phyloP scores from a whole-genome alignment of 2,888 invertebrate genomes.

The Cordilura impudica region DNA sequence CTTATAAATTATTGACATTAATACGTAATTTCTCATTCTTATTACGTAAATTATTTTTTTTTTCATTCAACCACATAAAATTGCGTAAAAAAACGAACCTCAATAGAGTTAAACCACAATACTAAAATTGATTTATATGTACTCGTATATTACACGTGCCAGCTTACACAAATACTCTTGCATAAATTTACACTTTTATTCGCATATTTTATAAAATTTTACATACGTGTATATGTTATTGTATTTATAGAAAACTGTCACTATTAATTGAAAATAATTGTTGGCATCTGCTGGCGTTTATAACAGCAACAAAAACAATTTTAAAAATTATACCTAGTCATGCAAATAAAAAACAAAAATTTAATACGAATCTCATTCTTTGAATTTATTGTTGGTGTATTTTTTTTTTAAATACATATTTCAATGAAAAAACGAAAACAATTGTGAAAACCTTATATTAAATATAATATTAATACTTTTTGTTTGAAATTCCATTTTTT shows the following conservation, averaged over 20 bases:
- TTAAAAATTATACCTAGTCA: background rate
- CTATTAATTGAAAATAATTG: slow-evolving; percentile 60
- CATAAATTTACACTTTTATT: background rate
- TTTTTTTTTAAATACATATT: background rate
- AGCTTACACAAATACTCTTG: background rate
- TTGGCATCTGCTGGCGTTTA: slow-evolving; percentile 33
- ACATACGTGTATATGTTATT: too few relatives aligned
- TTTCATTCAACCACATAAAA: slow-evolving; percentile 21
- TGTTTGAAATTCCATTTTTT: background rate
- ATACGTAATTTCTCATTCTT: background rate
- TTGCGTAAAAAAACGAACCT: slow-evolving; percentile 11
- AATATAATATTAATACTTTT: background rate
- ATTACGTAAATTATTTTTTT: background rate
- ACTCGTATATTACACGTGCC: background rate
- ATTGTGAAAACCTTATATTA: background rate
- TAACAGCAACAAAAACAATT: background rate
- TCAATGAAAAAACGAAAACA: slow-evolving; percentile 18
- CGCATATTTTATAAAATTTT: background rate
- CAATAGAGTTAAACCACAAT: slow-evolving; percentile 32
- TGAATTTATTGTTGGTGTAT: background rate
- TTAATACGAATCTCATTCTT: background rate
- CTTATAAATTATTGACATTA: slow-evolving; percentile 30
- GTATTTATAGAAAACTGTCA: slow-evolving; percentile 44
- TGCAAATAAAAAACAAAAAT: background rate
- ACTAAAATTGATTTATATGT: slow-evolving; percentile 25